Percentiles rank a stretch among this genome's conserved stretches.
phyloP scores from a whole-genome alignment of 2,888 invertebrate genomes.

The Formica aserva region DNA sequence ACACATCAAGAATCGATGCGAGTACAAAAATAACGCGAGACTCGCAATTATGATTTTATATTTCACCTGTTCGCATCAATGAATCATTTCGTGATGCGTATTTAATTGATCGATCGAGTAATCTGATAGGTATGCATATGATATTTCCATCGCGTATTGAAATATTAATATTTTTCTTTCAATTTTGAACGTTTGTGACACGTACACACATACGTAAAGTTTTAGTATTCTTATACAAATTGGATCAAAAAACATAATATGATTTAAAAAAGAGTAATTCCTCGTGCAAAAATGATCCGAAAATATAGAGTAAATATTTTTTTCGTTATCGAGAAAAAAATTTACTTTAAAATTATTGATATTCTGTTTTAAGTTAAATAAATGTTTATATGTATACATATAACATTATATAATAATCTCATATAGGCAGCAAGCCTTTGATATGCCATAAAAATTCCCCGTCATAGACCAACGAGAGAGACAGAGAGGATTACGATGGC shows the following conservation, averaged over 20 bases:
- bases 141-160: not conserved
- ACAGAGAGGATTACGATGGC: conserved; percentile 34
- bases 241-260: not conserved
- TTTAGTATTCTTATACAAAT: not conserved
- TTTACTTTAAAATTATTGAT: not conserved
- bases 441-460: conserved; percentile 54
- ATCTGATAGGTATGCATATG: conserved; percentile 4
- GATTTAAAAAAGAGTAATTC: not conserved
- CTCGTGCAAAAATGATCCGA: not conserved
- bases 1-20: conserved; percentile 2
- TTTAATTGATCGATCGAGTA: conserved; percentile 20
- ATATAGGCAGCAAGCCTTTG: not conserved
- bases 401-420: not conserved
- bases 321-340: not conserved
- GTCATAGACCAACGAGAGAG: conserved; percentile 42
- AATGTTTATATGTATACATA: not conserved
- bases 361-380: not conserved
- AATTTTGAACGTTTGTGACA: not conserved
- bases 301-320: not conserved
- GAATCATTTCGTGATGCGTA: conserved; percentile 52
- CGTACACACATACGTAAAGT: not conserved
- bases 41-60: conserved; percentile 24
- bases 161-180: conserved; percentile 4
- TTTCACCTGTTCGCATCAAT: conserved; percentile 46
- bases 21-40: conserved; percentile 28